phyloP scores from a whole-genome alignment of 2,113 vertebrate species.

The Nipponia nippon region DNA sequence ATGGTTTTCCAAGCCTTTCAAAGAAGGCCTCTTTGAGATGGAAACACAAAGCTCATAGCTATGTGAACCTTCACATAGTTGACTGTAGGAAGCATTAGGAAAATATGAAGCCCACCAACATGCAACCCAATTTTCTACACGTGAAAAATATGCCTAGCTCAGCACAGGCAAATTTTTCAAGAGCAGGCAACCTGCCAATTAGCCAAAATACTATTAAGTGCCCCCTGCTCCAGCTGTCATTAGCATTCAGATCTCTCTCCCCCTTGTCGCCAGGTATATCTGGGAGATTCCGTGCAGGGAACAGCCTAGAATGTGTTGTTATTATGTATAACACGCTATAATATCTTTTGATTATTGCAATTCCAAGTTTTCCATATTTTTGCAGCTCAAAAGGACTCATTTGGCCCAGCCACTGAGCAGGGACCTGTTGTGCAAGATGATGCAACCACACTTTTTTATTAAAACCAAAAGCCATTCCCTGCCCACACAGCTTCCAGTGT shows the following conservation, averaged over 20 bases:
- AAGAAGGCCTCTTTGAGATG: background rate
- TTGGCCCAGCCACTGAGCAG: background rate
- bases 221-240: background rate
- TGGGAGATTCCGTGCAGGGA: background rate
- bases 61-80: background rate
- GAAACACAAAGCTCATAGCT: background rate
- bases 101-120: background rate
- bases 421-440: constrained; percentile 13
- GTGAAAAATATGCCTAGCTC: background rate
- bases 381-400: background rate
- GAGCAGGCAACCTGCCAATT: constrained; percentile 34
- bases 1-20: background rate
- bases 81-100: background rate
- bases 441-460: background rate
- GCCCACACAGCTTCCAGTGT: background rate
- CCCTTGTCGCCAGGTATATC: constrained; percentile 23
- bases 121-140: background rate
- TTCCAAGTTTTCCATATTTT: background rate
- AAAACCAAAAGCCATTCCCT: constrained; percentile 3
- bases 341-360: background rate
- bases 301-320: background rate
- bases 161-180: constrained; percentile 37
- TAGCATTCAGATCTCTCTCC: constrained; percentile 15
- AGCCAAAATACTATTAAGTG: constrained; percentile 3
- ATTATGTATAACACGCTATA: background rate